Evolutionary conservation across 2,888 invertebrate genomes (phyloP).

Genomic region (Leptogaster cylindrica): DNA sequence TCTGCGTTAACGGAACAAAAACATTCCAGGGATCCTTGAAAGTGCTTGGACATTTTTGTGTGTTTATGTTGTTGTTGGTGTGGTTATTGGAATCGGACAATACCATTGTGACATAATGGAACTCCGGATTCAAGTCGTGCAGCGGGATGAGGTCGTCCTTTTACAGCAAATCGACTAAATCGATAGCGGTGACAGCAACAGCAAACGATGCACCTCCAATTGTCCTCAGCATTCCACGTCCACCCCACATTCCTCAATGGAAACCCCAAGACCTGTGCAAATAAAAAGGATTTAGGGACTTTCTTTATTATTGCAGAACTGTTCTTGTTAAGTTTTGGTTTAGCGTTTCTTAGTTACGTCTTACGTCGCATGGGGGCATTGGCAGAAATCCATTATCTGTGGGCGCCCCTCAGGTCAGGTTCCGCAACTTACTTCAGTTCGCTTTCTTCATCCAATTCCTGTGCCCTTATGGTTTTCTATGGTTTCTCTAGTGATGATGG

Average conservation of each 20-base stretch:
- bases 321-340: slow-evolving; percentile 31
- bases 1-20: not conserved
- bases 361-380: slow-evolving; percentile 11
- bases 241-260: not conserved
- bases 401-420: slow-evolving; percentile 6
- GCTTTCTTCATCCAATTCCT: slow-evolving; percentile 4
- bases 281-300: slow-evolving; percentile 36
- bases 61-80: no score
- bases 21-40: slow-evolving; percentile 7
- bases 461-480: slow-evolving; percentile 13
- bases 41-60: no score
- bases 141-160: not conserved
- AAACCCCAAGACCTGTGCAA: not conserved
- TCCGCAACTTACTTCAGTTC: not conserved
- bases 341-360: slow-evolving; percentile 16
- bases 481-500: slow-evolving; percentile 18
- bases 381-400: slow-evolving; percentile 24
- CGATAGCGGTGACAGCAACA: slow-evolving; percentile 4
- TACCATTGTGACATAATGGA: no score
- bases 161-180: not conserved
- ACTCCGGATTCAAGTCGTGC: no score
- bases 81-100: no score
- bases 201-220: slow-evolving; percentile 32
- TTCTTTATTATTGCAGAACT: slow-evolving; percentile 34
- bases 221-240: not conserved